Evolutionary conservation across 1,140 invertebrate species (phyloP), one percentile per base, ranked within the genome.

Genomic region (Tetramorium simillimum): DNA sequence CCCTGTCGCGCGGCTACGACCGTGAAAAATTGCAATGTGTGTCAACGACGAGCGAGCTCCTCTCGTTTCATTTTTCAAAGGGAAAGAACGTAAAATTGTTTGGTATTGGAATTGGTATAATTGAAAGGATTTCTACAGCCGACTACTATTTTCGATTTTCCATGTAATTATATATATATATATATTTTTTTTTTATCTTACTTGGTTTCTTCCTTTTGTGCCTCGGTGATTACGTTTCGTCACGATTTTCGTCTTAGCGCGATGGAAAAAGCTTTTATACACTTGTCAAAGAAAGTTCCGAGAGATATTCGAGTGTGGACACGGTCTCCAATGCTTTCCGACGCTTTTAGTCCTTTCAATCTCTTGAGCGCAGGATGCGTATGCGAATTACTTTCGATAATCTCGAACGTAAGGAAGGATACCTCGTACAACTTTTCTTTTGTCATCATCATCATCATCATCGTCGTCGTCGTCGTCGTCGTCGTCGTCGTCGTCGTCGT

Each of bases 381-480:
- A 73, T 82, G 40, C 40, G 69, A 75, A 84, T 84, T 84, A 84
- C 53, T 84, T 73, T 84, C 56, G 40, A 84, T 84, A 73, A 84
- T 84, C 69, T 84, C 69, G 65, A 58, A 82, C 21, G 69, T 56
- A 37, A 75, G 69, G 53, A 37, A 75, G 69, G 53, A 28, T 60
- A 40, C 43, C 69, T 60, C 80, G 37, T 58, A 58, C n/a, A 53
- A 70, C 80, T 72, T 73, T 56, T 60, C 56, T 67, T 75, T 62
- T 84, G 18, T 84, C 67, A 40, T 58, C 24, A 9, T 28, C 40
- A 6, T 28, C 51, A 24, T 62, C 56, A 1, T 77, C 40, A 33
- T 75, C 51, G 33, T 33, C 67, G 9, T 40, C 63, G 37, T 67
- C 33, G 2, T 43, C 18, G 49, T 58, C 53, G 56, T 24, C 10